Evolutionary conservation across 2,888 invertebrate genomes (phyloP).

Genomic region (Rotaria socialis): DNA sequence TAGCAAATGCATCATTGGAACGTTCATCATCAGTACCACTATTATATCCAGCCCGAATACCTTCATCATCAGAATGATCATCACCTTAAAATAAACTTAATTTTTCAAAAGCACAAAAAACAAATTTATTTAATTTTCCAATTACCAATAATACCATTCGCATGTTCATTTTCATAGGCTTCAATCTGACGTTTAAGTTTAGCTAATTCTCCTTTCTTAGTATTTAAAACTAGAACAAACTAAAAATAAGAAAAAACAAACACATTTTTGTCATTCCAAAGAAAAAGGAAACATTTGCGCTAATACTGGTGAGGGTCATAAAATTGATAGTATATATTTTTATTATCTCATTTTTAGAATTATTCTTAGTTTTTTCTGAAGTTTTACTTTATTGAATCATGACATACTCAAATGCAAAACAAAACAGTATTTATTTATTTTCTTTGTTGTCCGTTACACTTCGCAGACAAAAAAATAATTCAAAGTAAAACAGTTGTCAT

Average conservation of each 20-base stretch:
- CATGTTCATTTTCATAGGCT: background rate
- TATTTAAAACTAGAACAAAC: background rate
- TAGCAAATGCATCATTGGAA: conserved; percentile 14
- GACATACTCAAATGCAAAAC: background rate
- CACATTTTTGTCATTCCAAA: background rate
- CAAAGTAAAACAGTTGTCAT: background rate
- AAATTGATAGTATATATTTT: background rate
- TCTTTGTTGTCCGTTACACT: background rate
- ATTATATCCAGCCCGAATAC: background rate
- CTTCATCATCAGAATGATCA: background rate
- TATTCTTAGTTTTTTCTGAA: too few species aligned
- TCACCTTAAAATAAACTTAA: too few species aligned
- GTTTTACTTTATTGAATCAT: background rate
- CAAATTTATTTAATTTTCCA: too few species aligned
- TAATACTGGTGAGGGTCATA: background rate
- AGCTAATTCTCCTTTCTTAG: background rate
- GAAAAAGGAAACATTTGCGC: background rate
- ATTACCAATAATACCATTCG: background rate
- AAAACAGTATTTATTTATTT: background rate
- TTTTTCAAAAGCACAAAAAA: too few species aligned
- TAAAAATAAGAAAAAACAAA: background rate
- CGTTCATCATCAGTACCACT: background rate
- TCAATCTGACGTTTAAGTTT: conserved; percentile 7
- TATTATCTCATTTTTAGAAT: background rate
- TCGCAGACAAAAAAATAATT: background rate